Conservation (phyloP, 1,140 invertebrate species). For the Drosophila aff. region DNA sequence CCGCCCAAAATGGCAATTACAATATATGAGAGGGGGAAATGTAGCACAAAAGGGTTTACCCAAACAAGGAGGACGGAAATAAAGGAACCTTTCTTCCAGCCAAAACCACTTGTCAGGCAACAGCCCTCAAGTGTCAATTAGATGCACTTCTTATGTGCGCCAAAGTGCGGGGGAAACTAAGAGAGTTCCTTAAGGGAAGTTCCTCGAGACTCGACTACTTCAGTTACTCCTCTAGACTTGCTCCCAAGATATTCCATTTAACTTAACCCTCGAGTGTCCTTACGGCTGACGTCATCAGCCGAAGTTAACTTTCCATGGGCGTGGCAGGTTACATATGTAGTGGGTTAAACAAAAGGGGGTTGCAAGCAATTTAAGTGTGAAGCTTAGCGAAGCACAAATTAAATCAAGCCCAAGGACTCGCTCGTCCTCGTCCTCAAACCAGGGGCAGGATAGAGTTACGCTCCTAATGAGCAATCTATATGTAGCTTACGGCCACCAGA, state of each 20-base stretch:
- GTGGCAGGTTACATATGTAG: conserved; percentile 59
- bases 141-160: conserved; percentile 72
- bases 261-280: conserved; percentile 20
- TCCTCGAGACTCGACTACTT: conserved; percentile 18
- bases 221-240: conserved; percentile 36
- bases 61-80: conserved; percentile 31
- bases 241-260: conserved; percentile 35
- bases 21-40: conserved; percentile 44
- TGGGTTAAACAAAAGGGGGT: conserved; percentile 44
- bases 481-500: conserved; percentile 17
- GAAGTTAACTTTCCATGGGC: conserved; percentile 22
- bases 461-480: conserved; percentile 64
- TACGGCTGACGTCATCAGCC: conserved; percentile 41
- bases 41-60: conserved; percentile 42
- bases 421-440: conserved; percentile 17
- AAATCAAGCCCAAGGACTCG: conserved; percentile 59
- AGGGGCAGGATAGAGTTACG: conserved; percentile 28
- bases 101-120: conserved; percentile 61
- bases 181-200: conserved; percentile 38
- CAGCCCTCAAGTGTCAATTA: conserved; percentile 78
- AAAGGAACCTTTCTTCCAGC: conserved; percentile 49
- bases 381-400: conserved; percentile 68
- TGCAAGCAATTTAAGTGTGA: conserved; percentile 45
- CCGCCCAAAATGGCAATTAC: conserved; percentile 76
- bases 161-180: conserved; percentile 21